Percentiles rank a stretch among this genome's conserved stretches.
Conservation (phyloP, 2,888 invertebrate genomes). For the Luperina nickerlii region DNA sequence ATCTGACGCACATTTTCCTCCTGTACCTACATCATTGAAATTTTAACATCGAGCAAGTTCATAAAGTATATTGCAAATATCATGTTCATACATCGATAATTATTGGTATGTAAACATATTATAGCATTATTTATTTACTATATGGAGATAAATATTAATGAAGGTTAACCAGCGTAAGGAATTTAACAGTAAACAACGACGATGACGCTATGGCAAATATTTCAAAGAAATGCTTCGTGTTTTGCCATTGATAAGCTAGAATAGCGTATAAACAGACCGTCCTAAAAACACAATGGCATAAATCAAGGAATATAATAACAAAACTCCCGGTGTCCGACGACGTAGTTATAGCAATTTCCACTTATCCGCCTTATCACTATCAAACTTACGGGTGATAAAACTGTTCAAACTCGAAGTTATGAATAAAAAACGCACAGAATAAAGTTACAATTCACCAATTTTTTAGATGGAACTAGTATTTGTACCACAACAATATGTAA, state of each 20-base stretch:
- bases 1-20: conserved; percentile 29
- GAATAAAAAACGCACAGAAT: conserved; percentile 65
- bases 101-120: conserved; percentile 16
- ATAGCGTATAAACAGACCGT: conserved; percentile 40
- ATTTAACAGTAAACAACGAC: conserved; percentile 58
- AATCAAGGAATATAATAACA: conserved; percentile 73
- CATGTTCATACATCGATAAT: conserved; percentile 20
- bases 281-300: conserved; percentile 58
- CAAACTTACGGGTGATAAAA: conserved; percentile 78
- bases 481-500: conserved; percentile 70
- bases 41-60: conserved; percentile 3
- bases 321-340: conserved; percentile 77
- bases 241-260: conserved; percentile 24
- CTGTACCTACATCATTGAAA: conserved; percentile 6
- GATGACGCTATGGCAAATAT: conserved; percentile 46
- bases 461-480: conserved; percentile 39
- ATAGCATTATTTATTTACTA: conserved; percentile 40
- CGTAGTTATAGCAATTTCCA: conserved; percentile 85
- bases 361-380: conserved; percentile 83
- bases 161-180: conserved; percentile 64
- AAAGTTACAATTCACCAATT: conserved; percentile 62
- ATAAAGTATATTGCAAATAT: conserved; percentile 9
- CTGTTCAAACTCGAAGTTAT: conserved; percentile 69
- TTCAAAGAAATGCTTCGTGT: conserved; percentile 12
- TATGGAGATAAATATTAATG: conserved; percentile 51